Conservation (phyloP, 1,140 invertebrate genomes). For the Ericerus pela region DNA sequence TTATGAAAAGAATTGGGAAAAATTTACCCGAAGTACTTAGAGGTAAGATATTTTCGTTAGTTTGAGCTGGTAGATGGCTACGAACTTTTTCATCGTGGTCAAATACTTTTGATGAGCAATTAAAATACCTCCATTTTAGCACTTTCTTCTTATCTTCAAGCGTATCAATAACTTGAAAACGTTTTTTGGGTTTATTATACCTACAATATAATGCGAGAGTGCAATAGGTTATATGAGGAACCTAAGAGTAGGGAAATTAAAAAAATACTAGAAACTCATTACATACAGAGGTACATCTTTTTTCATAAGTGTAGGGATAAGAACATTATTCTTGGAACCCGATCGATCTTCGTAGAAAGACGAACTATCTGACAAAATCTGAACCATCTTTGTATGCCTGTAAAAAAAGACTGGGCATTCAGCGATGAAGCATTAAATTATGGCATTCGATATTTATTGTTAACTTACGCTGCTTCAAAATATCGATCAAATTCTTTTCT, state of each 20-base stretch:
- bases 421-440: no score
- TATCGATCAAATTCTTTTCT: neutral
- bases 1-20: neutral
- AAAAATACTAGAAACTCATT: neutral
- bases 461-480: neutral
- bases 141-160: neutral
- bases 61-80: neutral
- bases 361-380: neutral
- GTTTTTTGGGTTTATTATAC: constrained; percentile 1
- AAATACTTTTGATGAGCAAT: neutral
- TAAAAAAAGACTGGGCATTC: no score
- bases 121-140: neutral
- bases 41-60: neutral
- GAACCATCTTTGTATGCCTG: neutral
- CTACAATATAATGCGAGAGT: neutral
- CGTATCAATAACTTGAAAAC: neutral
- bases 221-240: neutral
- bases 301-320: constrained; percentile 5
- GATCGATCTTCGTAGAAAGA: neutral
- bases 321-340: neutral
- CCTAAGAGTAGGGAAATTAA: neutral
- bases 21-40: neutral
- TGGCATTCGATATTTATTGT: no score
- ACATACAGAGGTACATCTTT: neutral
- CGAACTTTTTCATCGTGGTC: neutral